Evolutionary conservation across 2,113 vertebrate genomes (phyloP).

Genomic region (Chaetorhynchus papuensis): DNA sequence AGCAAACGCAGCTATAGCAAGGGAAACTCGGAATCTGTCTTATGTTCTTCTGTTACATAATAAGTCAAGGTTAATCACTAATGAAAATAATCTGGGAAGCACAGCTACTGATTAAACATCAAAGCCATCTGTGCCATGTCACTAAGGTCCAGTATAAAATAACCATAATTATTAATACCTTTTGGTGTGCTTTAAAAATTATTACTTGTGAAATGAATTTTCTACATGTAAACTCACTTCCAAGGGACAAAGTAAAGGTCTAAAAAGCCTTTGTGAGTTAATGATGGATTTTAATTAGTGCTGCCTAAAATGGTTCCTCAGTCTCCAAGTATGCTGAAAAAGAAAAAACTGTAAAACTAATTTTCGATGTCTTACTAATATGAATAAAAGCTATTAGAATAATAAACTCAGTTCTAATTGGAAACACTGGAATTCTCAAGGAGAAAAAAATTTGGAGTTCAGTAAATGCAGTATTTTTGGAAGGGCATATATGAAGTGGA

Average conservation of each 20-base stretch:
- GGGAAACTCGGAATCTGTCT: background rate
- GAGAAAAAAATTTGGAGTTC: background rate
- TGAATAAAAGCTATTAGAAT: background rate
- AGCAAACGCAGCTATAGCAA: background rate
- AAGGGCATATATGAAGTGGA: background rate
- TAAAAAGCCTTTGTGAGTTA: background rate
- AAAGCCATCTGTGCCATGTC: background rate
- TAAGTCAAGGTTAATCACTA: constrained; percentile 32
- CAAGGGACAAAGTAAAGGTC: constrained; percentile 8
- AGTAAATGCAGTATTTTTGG: background rate
- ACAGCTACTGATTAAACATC: constrained; percentile 9
- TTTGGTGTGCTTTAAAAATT: constrained; percentile 8
- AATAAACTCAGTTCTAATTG: constrained; percentile 31
- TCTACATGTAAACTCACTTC: background rate
- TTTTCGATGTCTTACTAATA: background rate
- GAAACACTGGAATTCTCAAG: background rate
- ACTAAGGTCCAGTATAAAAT: background rate
- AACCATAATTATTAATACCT: constrained; percentile 34
- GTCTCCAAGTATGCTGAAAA: background rate
- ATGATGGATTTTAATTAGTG: background rate
- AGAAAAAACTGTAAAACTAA: background rate
- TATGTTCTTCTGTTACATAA: background rate
- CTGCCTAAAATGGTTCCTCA: background rate
- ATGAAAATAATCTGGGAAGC: background rate
- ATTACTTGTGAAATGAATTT: constrained; percentile 1